Conservation (phyloP, 2,888 invertebrate species). For the Dryomyza anilis region DNA sequence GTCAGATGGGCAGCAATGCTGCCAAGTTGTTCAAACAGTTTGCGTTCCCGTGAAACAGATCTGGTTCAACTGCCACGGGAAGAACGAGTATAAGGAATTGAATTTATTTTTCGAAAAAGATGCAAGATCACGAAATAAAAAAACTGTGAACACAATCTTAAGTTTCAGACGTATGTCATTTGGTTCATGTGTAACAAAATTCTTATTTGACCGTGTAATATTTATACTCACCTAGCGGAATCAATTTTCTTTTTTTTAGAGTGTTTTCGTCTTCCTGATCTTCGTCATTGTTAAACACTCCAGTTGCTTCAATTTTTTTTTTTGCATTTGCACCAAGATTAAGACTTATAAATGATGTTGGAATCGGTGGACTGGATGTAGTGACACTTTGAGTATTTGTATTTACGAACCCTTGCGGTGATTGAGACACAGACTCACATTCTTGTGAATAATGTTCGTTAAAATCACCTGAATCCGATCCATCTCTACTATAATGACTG, state of each 20-base stretch:
- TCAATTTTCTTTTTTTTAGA: conserved; percentile 77
- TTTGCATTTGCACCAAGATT: conserved; percentile 60
- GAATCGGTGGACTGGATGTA: conserved; percentile 54
- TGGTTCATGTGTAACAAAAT: no score
- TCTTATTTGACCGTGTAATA: no score
- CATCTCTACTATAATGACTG: conserved; percentile 47
- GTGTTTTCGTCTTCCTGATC: conserved; percentile 67
- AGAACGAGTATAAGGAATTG: no score
- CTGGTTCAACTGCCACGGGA: no score
- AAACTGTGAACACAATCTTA: no score
- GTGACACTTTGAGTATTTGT: conserved; percentile 41
- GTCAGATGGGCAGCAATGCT: no score
- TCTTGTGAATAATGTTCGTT: conserved; percentile 42
- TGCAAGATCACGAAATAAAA: no score
- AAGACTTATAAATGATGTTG: conserved; percentile 60
- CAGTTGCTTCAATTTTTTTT: conserved; percentile 78
- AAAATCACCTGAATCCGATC: conserved; percentile 56
- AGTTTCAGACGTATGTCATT: no score
- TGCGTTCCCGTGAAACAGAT: no score
- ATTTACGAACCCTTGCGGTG: conserved; percentile 43
- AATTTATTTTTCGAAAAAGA: no score
- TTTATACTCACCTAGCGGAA: conserved; percentile 69
- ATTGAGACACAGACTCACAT: conserved; percentile 63
- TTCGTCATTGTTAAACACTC: conserved; percentile 86
- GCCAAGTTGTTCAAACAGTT: no score